Evolutionary conservation across 2,113 vertebrate species (phyloP), one percentile per base, ranked within the genome.

Genomic region (Acanthisitta chloris): DNA sequence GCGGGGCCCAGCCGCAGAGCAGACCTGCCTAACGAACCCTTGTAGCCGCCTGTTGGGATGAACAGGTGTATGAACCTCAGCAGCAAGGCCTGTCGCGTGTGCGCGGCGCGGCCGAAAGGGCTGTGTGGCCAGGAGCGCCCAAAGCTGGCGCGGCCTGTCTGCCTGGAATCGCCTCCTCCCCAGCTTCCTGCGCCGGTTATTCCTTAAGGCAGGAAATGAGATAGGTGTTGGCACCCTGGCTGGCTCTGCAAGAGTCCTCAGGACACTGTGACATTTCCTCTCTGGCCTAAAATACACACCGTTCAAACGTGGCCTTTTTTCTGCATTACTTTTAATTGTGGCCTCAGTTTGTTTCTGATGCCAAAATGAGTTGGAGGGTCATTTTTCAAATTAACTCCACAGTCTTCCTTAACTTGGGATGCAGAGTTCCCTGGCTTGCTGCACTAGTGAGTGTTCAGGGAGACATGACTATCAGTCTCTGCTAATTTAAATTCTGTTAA

Each of bases 11-110:
- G 52, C 62, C 34, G 24, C 72, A 12, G 26, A 8, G 31, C 14
- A 3, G 1, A 5, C 29, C 51, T 14, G 40, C 0, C 71, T 3
- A 2, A 0, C 18, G 17, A 4, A 26, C 1, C 6, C 25, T 8
- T 5, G 12, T 2, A 15, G 28, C 26, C 12, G 9, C 6, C 13
- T 17, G 9, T 16, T 3, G 7, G 14, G 25, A 3, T 26, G 2
- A 12, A 18, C 49, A 38, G 14, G 4, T 17, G 8, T 9, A 5
- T 33, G 10, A 8, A 10, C 29, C 40, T 10, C 40, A n/a, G 79
- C 70, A 12, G n/a, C 20, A 5, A 14, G 16, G 21, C 10, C 29
- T 9, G 8, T 11, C 14, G 1, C 29, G 13, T 40, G 38, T 67
- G 24, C 1, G 1, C 48, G 49, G n/a, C n/a, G n/a, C n/a, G n/a